Base-by-base conservation (phyloP, 2,888 invertebrate species). In the Nymphalis polychloros region DNA sequence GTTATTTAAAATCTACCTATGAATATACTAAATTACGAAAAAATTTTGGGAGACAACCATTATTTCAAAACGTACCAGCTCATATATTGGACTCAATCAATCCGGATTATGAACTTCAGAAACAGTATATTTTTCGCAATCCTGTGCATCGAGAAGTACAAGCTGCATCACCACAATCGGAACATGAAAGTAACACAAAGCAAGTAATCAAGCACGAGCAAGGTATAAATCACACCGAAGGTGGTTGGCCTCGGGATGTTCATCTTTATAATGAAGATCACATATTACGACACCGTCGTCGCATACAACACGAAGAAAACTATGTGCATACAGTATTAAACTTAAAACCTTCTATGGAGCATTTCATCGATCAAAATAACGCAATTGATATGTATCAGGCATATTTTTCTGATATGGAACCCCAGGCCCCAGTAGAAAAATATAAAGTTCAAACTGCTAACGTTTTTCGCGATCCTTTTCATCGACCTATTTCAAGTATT, bases 181-280 rank as follows among this genome's bases (percentile, higher is more conserved):
- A 84, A 75, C 91, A 93, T 73, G 91, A 93, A 76, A 90, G 94
- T 35, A 96, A 96, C 80, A 96, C 96, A 65, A 81, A 84, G 68
- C 93, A 93, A 74, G 91, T 94, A 71, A 93, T 93, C 76, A 93
- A 93, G 77, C 91, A 89, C 67, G 89, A 90, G n/a, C 92, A 92
- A 71, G 95, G 96, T 13, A 93, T 97, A 81, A 94, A 94, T 76
- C 97, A 97, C 82, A 91, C 90, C 17, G 97, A 97, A 85, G 97
- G 97, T 70, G 97, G 97, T 20, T 97, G 97, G 97, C 97, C 97
- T 1, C 95, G 95, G 78, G 97, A 97, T 74, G 89, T 95, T 13
- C 94, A 94, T 73, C 84, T 89, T 69, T 85, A 90, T 59, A 95
- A 95, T 78, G 93, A 95, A 75, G 97, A 97, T 75, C 95, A 95